phyloP scores from a whole-genome alignment of 2,888 invertebrate species.

The Drosophila nigritarsus region DNA sequence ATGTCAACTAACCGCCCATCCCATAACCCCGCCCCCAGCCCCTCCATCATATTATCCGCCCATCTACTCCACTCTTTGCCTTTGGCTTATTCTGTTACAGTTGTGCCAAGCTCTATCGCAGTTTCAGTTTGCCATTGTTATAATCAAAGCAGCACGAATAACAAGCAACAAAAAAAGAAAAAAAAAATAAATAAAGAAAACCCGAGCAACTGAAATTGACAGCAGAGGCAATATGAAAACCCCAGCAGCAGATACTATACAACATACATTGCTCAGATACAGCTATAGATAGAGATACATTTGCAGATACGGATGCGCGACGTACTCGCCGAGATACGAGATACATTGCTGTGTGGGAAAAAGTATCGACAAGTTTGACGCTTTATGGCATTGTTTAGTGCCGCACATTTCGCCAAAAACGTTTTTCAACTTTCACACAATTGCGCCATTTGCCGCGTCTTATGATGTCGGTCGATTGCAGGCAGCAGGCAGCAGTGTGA shows the following conservation, averaged over 20 bases:
- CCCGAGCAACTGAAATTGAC: constrained; percentile 43
- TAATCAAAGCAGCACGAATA: constrained; percentile 78
- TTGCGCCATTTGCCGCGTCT: constrained; percentile 80
- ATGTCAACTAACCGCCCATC: constrained; percentile 1
- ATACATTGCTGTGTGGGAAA: constrained; percentile 18
- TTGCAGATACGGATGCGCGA: constrained; percentile 29
- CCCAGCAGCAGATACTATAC: constrained; percentile 19
- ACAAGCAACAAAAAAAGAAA: constrained; percentile 49
- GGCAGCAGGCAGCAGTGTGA: not conserved
- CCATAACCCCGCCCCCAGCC: not conserved
- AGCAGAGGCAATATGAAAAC: constrained; percentile 49
- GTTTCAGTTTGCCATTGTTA: constrained; percentile 65
- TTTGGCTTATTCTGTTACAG: constrained; percentile 24
- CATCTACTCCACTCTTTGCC: constrained; percentile 6
- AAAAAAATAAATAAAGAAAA: constrained; percentile 43
- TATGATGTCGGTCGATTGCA: constrained; percentile 39
- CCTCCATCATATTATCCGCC: constrained; percentile 3
- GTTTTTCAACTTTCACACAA: constrained; percentile 82
- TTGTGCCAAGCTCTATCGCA: constrained; percentile 37
- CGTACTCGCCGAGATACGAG: constrained; percentile 30
- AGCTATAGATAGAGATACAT: constrained; percentile 35
- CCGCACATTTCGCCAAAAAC: constrained; percentile 81
- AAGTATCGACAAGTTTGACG: constrained; percentile 81
- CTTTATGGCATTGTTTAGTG: constrained; percentile 81
- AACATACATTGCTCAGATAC: constrained; percentile 39